Percentiles rank a stretch among this genome's conserved stretches.
Evolutionary conservation across 2,797 vertebrate species (phyloP).

Genomic region (Halcyon chelicuti): DNA sequence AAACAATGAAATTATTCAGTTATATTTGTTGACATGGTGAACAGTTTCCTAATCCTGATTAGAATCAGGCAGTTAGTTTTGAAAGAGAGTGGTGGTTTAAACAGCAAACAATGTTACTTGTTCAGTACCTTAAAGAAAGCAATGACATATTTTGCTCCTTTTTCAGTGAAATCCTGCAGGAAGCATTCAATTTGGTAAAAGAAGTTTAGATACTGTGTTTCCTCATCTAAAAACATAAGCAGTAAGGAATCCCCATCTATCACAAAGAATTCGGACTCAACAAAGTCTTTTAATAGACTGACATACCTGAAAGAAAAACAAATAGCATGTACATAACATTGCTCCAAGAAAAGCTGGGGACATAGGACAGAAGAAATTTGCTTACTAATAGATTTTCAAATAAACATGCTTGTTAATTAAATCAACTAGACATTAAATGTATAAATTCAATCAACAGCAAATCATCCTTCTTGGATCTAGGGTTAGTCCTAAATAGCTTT

Average conservation of each 20-base stretch:
- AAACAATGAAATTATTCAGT: neutral
- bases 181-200: slow-evolving; percentile 65
- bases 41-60: neutral
- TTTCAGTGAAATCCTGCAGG: slow-evolving; percentile 63
- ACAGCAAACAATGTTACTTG: neutral
- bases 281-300: slow-evolving; percentile 67
- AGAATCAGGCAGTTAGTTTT: neutral
- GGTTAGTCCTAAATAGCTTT: neutral
- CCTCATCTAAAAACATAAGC: slow-evolving; percentile 5
- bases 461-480: neutral
- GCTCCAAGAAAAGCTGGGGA: neutral
- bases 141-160: slow-evolving; percentile 65
- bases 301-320: slow-evolving; percentile 34
- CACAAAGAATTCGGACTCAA: slow-evolving; percentile 71
- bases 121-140: slow-evolving; percentile 67
- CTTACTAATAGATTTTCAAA: neutral
- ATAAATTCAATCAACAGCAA: neutral
- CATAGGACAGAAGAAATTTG: neutral
- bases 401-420: neutral
- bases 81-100: neutral
- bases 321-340: neutral
- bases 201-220: slow-evolving; percentile 54
- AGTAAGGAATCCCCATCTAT: slow-evolving; percentile 73
- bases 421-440: neutral
- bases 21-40: neutral